A percentile compares a stretch with the other conserved stretches of the same genome.
Evolutionary conservation across 2,888 invertebrate genomes (phyloP).

Genomic region (Drosophila trichaetosa): DNA sequence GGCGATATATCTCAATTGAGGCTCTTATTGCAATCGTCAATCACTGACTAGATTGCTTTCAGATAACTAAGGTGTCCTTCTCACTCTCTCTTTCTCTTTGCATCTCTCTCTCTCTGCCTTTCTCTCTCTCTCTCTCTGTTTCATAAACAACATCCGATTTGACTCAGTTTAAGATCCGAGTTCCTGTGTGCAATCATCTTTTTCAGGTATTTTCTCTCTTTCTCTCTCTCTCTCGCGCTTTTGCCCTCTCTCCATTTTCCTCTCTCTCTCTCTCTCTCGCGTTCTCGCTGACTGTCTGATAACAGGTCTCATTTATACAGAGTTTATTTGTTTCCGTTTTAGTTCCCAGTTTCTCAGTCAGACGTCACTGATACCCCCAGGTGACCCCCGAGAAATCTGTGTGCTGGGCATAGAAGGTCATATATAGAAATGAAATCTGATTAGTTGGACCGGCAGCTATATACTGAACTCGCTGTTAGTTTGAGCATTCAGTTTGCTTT

Average conservation of each 20-base stretch:
- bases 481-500: slow-evolving; percentile 1
- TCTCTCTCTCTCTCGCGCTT: neutral
- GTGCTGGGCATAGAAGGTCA: slow-evolving; percentile 12
- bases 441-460: neutral
- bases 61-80: neutral
- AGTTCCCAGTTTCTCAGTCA: neutral
- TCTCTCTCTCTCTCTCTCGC: neutral
- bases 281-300: neutral
- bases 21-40: neutral
- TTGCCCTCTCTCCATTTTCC: neutral
- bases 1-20: neutral
- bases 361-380: neutral
- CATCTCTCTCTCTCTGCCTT: neutral
- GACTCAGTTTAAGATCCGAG: neutral
- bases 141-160: neutral
- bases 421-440: neutral
- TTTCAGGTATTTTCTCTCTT: neutral
- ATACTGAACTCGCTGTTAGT: neutral
- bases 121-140: neutral
- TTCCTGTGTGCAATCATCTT: neutral
- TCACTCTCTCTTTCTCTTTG: neutral
- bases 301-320: neutral
- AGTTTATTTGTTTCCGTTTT: neutral
- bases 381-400: slow-evolving; percentile 1
- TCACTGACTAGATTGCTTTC: neutral